Percentiles rank a stretch among this genome's conserved stretches.
These are phyloP conservation scores for Silurus aristotelis DNA, from an alignment of 2,797 vertebrate species.

Conservation along the genomic window DNA sequence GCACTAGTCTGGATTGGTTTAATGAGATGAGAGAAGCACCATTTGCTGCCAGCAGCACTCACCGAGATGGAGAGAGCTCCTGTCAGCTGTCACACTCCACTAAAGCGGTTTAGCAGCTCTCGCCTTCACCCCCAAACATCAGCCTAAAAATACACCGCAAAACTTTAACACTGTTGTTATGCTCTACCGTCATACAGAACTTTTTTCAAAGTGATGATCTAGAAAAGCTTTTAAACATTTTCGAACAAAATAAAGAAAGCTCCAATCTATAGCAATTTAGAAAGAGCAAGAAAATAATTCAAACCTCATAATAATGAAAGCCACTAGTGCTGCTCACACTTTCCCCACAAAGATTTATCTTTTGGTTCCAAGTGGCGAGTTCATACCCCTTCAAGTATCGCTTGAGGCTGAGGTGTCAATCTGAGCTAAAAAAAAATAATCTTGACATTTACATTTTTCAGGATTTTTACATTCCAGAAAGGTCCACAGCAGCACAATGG, in stretches of 20 bases:
- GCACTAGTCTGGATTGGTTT: conserved; percentile 33
- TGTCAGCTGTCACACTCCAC: conserved; percentile 37
- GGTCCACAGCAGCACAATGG: not conserved
- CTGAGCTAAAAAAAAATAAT: not conserved
- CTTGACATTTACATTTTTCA: not conserved
- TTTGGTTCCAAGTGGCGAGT: not conserved
- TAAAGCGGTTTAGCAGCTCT: conserved; percentile 24
- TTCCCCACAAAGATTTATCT: not conserved
- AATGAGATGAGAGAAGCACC: conserved; percentile 35
- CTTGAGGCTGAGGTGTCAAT: not conserved
- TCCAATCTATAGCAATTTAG: not conserved
- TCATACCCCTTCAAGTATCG: not conserved
- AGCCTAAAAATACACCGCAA: conserved; percentile 26
- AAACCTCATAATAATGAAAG: not conserved
- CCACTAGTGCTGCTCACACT: not conserved
- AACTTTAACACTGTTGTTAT: not conserved
- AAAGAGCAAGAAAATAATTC: not conserved
- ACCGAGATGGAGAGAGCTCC: conserved; percentile 25
- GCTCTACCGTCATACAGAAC: not conserved
- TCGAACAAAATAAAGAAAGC: not conserved
- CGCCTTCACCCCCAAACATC: conserved; percentile 17
- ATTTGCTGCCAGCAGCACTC: conserved; percentile 17
- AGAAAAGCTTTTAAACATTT: not conserved
- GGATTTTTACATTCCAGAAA: not conserved
- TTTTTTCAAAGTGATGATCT: not conserved